These are phyloP conservation scores for Spongilla lacustris DNA, from an alignment of 37 sponge, comb jelly and placozoan genomes.

Conservation along the genomic window DNA sequence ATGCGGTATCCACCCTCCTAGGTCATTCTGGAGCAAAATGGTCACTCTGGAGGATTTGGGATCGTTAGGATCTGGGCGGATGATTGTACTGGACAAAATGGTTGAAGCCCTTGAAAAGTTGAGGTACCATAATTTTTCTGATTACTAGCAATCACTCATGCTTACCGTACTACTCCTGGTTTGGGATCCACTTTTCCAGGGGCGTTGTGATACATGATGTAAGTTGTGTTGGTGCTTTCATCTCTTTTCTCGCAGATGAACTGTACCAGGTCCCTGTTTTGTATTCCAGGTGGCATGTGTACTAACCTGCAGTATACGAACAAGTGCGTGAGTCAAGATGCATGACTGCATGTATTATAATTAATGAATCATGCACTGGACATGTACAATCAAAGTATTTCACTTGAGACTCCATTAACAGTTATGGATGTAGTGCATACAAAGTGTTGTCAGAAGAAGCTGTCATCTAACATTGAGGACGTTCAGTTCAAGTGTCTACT, in stretches of 20 bases:
- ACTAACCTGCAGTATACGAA: constrained; percentile 7
- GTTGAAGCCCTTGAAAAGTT: constrained; percentile 58
- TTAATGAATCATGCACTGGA: no score
- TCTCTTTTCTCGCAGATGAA: constrained; percentile 16
- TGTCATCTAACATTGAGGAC: no score
- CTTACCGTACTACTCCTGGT: background rate
- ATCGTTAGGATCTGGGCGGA: constrained; percentile 63
- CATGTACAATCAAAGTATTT: no score
- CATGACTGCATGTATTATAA: no score
- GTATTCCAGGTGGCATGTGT: constrained; percentile 42
- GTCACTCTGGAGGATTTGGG: constrained; percentile 63
- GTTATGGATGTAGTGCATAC: no score
- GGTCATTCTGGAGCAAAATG: constrained; percentile 62
- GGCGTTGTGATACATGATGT: constrained; percentile 38
- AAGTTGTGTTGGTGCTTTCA: constrained; percentile 42
- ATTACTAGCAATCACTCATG: no score
- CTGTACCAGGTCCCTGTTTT: constrained; percentile 55
- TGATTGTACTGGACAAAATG: constrained; percentile 56
- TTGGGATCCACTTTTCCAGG: background rate
- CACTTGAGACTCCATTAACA: no score
- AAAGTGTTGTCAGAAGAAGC: no score
- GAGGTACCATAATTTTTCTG: background rate
- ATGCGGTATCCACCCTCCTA: constrained; percentile 79
- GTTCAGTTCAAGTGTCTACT: no score
- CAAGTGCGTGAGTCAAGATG: no score